Conservation (phyloP, 2,113 vertebrate genomes). For the Todiramphus chloris region DNA sequence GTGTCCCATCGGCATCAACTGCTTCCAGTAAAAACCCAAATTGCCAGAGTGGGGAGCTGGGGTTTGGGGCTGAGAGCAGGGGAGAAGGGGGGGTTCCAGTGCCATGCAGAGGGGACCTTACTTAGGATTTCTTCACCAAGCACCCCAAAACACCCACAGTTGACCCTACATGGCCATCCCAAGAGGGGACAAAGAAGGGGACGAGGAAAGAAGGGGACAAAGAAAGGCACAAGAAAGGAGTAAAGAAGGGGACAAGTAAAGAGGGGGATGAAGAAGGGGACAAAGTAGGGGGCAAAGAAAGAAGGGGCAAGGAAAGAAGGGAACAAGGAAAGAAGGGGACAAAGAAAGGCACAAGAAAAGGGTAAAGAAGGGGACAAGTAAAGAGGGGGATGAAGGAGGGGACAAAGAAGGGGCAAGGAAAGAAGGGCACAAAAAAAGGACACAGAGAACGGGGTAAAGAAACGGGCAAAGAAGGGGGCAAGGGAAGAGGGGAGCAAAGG, state of each 20-base stretch:
- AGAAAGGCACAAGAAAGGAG: neutral
- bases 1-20: accelerated
- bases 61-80: neutral
- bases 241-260: neutral
- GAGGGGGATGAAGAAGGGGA: neutral
- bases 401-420: neutral
- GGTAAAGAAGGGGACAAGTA: neutral
- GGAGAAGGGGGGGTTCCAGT: neutral
- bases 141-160: neutral
- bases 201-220: neutral
- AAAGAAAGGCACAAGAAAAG: neutral
- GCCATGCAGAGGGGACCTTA: accelerated
- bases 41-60: neutral
- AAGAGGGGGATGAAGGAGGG: neutral
- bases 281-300: neutral
- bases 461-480: neutral
- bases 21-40: neutral
- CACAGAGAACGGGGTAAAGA: neutral
- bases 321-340: no score
- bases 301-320: no score
- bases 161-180: neutral
- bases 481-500: neutral
- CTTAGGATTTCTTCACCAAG: neutral
- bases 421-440: neutral
- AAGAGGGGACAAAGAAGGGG: neutral